A percentile compares a stretch with the other conserved stretches of the same genome.
phyloP scores from a whole-genome alignment of 2,888 invertebrate species.

The Ectemnius continuus region DNA sequence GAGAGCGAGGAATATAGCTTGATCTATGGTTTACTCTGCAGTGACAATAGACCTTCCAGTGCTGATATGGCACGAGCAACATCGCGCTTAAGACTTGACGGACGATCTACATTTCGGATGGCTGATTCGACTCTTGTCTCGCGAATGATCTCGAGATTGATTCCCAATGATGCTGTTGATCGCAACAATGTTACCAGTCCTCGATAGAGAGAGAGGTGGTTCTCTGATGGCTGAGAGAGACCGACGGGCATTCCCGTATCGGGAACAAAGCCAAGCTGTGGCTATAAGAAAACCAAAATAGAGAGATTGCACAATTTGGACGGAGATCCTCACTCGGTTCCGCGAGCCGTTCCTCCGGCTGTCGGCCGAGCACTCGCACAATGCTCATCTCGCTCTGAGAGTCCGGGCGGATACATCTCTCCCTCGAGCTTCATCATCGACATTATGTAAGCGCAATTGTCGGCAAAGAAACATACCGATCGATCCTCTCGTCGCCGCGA shows the following conservation, averaged over 20 bases:
- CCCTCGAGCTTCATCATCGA: neutral
- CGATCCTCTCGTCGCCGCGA: neutral
- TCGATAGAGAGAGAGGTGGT: neutral
- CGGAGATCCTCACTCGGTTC: conserved; percentile 21
- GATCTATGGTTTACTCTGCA: neutral
- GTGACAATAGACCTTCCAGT: no score
- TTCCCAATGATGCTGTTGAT: neutral
- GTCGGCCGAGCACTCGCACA: conserved; percentile 1
- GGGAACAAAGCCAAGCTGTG: conserved; percentile 64
- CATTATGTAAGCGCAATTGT: conserved; percentile 8
- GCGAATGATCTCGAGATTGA: neutral
- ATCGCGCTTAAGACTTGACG: neutral
- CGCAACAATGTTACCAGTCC: neutral
- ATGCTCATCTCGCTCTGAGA: neutral
- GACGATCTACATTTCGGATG: neutral
- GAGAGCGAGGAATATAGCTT: neutral
- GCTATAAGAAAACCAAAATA: conserved; percentile 62
- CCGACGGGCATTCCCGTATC: conserved; percentile 51
- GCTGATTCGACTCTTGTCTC: neutral
- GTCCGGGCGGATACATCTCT: neutral
- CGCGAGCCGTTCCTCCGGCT: conserved; percentile 16
- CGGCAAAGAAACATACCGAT: neutral
- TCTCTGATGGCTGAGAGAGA: neutral
- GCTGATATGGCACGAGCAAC: no score
- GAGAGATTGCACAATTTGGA: conserved; percentile 60